Evolutionary conservation across 1,140 invertebrate species (phyloP).

Genomic region (Cydia strobilella): DNA sequence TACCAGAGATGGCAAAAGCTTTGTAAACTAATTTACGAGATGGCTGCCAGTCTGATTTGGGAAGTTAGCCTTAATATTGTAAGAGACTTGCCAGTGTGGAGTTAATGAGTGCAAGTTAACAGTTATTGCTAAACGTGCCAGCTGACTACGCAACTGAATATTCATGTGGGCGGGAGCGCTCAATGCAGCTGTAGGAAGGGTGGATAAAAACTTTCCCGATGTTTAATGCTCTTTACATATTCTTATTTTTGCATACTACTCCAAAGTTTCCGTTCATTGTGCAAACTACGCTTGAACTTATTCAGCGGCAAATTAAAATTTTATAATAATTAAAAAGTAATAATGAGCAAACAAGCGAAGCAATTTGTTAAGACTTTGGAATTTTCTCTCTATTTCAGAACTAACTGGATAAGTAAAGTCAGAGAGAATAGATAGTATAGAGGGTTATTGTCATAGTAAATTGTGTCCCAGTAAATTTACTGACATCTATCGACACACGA

Average conservation of each 20-base stretch:
- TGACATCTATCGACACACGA: too few relatives aligned
- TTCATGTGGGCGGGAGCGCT: conserved; percentile 64
- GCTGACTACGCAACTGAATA: conserved; percentile 64
- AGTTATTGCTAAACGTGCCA: conserved; percentile 67
- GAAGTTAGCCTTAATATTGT: conserved; percentile 30
- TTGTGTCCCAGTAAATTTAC: too few relatives aligned
- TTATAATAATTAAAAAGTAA: conserved; percentile 12
- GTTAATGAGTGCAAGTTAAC: conserved; percentile 69
- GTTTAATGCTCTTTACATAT: conserved; percentile 31
- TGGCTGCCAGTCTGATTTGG: conserved; percentile 20
- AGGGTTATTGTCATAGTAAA: too few relatives aligned
- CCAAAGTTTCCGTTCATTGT: conserved; percentile 24
- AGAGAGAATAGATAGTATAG: too few relatives aligned
- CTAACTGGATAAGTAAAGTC: too few relatives aligned
- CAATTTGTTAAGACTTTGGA: neutral
- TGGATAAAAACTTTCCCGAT: conserved; percentile 30
- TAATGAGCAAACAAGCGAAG: neutral
- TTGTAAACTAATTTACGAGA: conserved; percentile 26
- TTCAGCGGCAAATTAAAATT: conserved; percentile 8
- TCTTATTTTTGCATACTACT: conserved; percentile 30
- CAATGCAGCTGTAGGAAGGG: conserved; percentile 41
- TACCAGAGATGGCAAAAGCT: conserved; percentile 20
- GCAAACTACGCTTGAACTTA: conserved; percentile 18
- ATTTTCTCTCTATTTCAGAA: neutral
- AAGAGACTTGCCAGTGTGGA: conserved; percentile 41